phyloP scores from a whole-genome alignment of 2,113 vertebrate species.

The Noctilio leporinus region DNA sequence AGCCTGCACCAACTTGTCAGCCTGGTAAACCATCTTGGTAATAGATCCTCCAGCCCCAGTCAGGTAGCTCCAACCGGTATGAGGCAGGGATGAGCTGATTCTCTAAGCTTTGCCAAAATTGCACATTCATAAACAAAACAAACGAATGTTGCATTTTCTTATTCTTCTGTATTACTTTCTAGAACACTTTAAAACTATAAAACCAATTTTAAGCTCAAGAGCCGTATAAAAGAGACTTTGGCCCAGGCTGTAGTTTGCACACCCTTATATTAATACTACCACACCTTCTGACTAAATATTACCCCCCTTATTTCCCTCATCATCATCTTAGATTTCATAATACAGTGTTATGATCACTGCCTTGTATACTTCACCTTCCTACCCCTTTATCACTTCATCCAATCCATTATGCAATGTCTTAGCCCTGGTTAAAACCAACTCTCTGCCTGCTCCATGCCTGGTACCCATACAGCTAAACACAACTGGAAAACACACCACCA shows the following conservation, averaged over 20 bases:
- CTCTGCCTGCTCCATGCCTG: not conserved
- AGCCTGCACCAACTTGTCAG: not conserved
- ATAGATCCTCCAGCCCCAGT: not conserved
- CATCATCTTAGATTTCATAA: not conserved
- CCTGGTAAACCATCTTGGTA: not conserved
- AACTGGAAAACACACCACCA: not conserved
- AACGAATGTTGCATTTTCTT: not conserved
- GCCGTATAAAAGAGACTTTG: not conserved
- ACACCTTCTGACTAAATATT: not conserved
- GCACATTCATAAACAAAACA: slow-evolving; percentile 13
- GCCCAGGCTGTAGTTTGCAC: not conserved
- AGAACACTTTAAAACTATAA: slow-evolving; percentile 8
- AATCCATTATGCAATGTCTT: not conserved
- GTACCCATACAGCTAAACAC: not conserved
- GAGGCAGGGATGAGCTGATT: not conserved
- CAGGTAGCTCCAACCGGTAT: not conserved
- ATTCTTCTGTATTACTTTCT: not conserved
- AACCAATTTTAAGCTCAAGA: not conserved
- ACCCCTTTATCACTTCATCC: not conserved
- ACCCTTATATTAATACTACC: not conserved
- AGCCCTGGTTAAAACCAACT: not conserved
- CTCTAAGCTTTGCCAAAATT: not conserved
- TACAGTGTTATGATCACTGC: not conserved
- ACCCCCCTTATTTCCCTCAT: not conserved
- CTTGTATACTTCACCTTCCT: not conserved